A percentile compares a stretch with the other conserved stretches of the same genome.
Evolutionary conservation across 2,113 vertebrate genomes (phyloP).

Genomic region (Caranx ignobilis): DNA sequence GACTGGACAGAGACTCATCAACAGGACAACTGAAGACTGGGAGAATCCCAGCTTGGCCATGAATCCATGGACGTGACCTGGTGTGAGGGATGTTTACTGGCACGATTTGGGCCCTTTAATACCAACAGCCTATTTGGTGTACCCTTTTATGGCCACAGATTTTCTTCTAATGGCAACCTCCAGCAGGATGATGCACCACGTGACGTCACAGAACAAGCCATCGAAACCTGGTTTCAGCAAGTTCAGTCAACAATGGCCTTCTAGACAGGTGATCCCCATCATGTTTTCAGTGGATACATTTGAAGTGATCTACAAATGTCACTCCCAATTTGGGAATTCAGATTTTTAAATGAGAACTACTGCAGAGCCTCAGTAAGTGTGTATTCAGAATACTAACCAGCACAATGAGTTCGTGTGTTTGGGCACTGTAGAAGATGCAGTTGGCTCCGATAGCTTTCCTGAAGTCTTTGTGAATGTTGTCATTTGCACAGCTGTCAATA

Average conservation of each 20-base stretch:
- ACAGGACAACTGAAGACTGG: neutral
- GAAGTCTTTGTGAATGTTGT: conserved; percentile 93
- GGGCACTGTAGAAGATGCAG: conserved; percentile 90
- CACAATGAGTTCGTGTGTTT: conserved; percentile 88
- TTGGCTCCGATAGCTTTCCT: conserved; percentile 93
- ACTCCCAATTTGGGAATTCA: too few species aligned
- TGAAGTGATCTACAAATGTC: neutral
- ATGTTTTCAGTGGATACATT: neutral
- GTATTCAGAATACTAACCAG: conserved; percentile 84
- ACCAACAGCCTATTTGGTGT: neutral
- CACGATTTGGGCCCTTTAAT: neutral
- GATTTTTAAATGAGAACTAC: too few species aligned
- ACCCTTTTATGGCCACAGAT: too few species aligned
- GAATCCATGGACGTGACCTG: neutral
- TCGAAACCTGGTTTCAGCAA: neutral
- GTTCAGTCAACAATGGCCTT: too few species aligned
- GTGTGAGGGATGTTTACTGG: neutral
- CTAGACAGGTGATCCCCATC: neutral
- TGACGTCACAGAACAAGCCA: neutral
- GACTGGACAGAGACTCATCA: too few species aligned
- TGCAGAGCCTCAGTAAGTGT: neutral
- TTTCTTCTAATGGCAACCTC: neutral
- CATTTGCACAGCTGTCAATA: conserved; percentile 88
- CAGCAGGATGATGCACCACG: neutral
- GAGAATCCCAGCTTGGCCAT: neutral